phyloP scores from a whole-genome alignment of 2,888 invertebrate species.

The Spodoptera exigua region DNA sequence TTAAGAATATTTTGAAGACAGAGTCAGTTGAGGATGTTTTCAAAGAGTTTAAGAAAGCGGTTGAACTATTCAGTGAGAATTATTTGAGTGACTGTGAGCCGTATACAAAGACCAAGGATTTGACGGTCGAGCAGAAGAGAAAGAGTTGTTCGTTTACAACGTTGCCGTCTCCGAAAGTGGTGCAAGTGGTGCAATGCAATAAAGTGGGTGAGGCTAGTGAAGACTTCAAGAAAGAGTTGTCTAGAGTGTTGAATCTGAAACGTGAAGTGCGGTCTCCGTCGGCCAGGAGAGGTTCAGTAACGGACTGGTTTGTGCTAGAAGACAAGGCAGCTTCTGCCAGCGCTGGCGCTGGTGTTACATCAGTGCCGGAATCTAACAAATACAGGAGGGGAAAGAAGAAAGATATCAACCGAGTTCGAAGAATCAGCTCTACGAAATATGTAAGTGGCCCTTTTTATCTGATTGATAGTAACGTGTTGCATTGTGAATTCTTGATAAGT shows the following conservation, averaged over 20 bases:
- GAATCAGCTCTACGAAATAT: constrained; percentile 87
- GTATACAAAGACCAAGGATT: constrained; percentile 73
- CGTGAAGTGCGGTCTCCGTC: constrained; percentile 57
- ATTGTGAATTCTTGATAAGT: constrained; percentile 27
- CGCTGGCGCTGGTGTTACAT: background rate
- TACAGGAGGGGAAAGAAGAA: constrained; percentile 81
- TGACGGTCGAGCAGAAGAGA: constrained; percentile 71
- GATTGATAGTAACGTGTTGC: constrained; percentile 38
- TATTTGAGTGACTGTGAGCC: constrained; percentile 84
- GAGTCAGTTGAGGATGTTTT: constrained; percentile 80
- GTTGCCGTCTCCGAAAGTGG: constrained; percentile 79
- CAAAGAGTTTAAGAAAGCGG: constrained; percentile 80
- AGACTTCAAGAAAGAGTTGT: constrained; percentile 79
- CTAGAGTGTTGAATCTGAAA: constrained; percentile 70
- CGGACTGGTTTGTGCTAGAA: constrained; percentile 85
- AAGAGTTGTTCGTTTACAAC: constrained; percentile 80
- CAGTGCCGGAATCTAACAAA: constrained; percentile 67
- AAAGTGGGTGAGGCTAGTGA: constrained; percentile 81
- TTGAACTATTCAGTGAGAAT: constrained; percentile 83
- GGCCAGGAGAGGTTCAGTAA: constrained; percentile 80
- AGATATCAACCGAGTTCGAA: constrained; percentile 76
- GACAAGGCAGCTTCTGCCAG: constrained; percentile 62
- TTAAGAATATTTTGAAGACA: constrained; percentile 74
- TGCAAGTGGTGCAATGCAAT: constrained; percentile 78
- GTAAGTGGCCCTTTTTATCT: constrained; percentile 72